phyloP scores from a whole-genome alignment of 2,797 vertebrate species.

The Avahi laniger region DNA sequence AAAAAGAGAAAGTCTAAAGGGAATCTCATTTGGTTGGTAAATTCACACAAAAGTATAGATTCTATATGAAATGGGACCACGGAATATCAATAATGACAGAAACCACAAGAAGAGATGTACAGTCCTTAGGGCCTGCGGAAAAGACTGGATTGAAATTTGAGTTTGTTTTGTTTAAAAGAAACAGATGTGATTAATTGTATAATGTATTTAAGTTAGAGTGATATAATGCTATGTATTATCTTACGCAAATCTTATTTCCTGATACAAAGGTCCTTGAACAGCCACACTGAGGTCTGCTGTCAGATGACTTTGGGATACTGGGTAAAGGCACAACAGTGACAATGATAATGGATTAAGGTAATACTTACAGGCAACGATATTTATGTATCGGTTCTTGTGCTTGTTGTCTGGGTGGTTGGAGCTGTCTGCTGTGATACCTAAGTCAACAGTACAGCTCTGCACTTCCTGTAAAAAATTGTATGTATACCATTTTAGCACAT shows the following conservation, averaged over 20 bases:
- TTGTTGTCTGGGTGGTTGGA: constrained; percentile 96
- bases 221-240: not conserved
- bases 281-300: not conserved
- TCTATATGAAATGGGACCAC: not conserved
- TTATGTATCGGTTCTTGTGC: constrained; percentile 95
- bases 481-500: constrained; percentile 35
- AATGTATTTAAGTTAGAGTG: not conserved
- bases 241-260: not conserved
- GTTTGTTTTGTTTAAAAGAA: not conserved
- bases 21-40: not conserved
- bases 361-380: constrained; percentile 96
- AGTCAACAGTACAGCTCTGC: constrained; percentile 93
- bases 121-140: not conserved
- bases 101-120: not conserved
- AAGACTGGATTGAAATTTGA: not conserved
- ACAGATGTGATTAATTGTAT: not conserved
- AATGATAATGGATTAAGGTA: not conserved
- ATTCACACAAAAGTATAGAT: not conserved
- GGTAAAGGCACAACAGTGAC: not conserved
- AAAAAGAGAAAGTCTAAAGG: not conserved
- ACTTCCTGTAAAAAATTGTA: constrained; percentile 89
- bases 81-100: not conserved
- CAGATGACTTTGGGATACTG: not conserved
- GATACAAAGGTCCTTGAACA: not conserved
- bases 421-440: constrained; percentile 92